Evolutionary conservation across 1,140 invertebrate genomes (phyloP).

Genomic region (Drosophila novamexicana): DNA sequence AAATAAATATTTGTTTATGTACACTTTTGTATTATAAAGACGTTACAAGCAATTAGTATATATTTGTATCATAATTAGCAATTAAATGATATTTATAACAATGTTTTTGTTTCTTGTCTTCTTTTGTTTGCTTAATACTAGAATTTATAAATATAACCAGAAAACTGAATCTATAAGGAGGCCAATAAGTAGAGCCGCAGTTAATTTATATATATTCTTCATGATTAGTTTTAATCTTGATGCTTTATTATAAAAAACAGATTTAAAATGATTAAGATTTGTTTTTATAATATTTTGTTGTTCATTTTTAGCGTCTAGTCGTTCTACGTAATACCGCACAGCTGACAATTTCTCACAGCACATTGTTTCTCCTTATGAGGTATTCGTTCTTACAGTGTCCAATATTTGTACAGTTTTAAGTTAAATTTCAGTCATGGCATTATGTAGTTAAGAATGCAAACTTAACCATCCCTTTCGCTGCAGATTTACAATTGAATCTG

Average conservation of each 20-base stretch:
- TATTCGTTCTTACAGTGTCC: conserved; percentile 16
- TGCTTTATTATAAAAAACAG: too few species aligned
- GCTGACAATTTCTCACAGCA: not conserved
- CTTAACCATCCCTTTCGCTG: conserved; percentile 68
- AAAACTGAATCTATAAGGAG: not conserved
- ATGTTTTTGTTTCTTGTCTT: not conserved
- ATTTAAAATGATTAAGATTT: not conserved
- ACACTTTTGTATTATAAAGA: conserved; percentile 70
- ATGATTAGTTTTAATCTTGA: too few species aligned
- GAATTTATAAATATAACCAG: not conserved
- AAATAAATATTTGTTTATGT: conserved; percentile 68
- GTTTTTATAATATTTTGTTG: not conserved
- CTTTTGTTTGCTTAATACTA: not conserved
- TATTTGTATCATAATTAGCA: conserved; percentile 54
- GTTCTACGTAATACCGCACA: too few species aligned
- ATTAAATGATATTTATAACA: conserved; percentile 15
- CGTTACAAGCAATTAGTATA: conserved; percentile 46
- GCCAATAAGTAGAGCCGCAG: not conserved
- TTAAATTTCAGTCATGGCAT: not conserved
- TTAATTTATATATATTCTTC: not conserved
- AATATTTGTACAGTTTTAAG: not conserved
- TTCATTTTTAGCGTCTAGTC: not conserved
- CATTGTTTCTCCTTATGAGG: not conserved
- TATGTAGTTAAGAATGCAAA: not conserved
- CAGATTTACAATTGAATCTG: conserved; percentile 92